Percentiles rank a stretch among this genome's conserved stretches.
Evolutionary conservation across 37 sponge, comb jelly and placozoan genomes (phyloP).

Genomic region (Bolinopsis microptera): DNA sequence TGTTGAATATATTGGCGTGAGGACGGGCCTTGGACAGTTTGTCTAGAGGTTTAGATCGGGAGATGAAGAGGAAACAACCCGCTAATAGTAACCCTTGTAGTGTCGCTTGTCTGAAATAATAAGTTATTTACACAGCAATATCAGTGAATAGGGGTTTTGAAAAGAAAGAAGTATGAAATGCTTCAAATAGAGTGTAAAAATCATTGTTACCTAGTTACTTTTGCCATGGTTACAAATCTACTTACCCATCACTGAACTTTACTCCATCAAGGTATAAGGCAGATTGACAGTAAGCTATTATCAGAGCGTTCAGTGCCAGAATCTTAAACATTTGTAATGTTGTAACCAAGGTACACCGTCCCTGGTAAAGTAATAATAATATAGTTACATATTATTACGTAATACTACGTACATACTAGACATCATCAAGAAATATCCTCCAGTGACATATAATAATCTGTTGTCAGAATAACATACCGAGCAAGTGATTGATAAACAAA

Average conservation of each 20-base stretch:
- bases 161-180: background rate
- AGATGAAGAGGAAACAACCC: constrained; percentile 89
- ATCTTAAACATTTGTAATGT: constrained; percentile 99
- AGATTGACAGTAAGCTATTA: constrained; percentile 96
- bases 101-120: constrained; percentile 81
- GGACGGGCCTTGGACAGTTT: constrained; percentile 86
- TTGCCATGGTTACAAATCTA: too few species aligned
- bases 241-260: constrained; percentile 96
- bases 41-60: constrained; percentile 84
- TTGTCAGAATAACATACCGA: too few species aligned
- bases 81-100: constrained; percentile 92
- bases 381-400: too few species aligned
- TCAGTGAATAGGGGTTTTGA: background rate
- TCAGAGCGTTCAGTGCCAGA: constrained; percentile 94
- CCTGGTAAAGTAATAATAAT: constrained; percentile 69
- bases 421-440: too few species aligned
- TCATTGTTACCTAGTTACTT: background rate
- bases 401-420: too few species aligned
- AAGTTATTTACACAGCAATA: background rate
- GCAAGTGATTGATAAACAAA: too few species aligned
- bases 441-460: too few species aligned
- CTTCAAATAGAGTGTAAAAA: background rate
- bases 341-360: constrained; percentile 95
- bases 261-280: constrained; percentile 95
- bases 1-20: constrained; percentile 93